Base-by-base conservation (phyloP, 2,113 vertebrate species). In the Crotalus tigris region DNA sequence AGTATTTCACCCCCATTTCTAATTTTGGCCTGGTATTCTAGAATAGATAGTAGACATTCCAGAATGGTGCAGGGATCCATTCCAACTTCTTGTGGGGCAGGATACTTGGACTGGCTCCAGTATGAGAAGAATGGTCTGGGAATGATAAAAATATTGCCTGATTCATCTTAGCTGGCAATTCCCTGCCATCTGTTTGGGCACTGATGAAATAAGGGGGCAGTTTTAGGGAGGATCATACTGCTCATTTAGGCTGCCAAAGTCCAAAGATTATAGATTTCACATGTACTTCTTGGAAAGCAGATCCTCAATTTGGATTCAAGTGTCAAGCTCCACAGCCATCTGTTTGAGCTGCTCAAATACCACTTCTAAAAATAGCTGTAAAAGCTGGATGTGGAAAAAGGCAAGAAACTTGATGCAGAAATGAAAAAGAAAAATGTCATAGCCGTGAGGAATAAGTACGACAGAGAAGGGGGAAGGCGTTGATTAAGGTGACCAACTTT, bases 311-410 rank as follows among this genome's bases (percentile, higher is more conserved):
- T 96, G 95, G 96, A 94, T 94, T 91, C 91, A 85, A 53, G 64
- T 61, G 55, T 89, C 64, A 95, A 88, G 69, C 95, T 95, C 24
- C 33, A 69, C 51, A 95, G 94, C 94, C 96, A 96, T 94, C 92
- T 87, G 87, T 94, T 96, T 93, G 90, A 95, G 94, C 96, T 95
- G 95, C 95, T 96, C 94, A 95, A 3, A 95, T 94, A 39, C 69
- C 33, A 21, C 57, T 51, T 94, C 95, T 97, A 96, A 97, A 97
- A 97, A 97, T 97, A 95, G 29, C 92, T 92, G 95, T 96, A 85
- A 97, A 97, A 97, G 95, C 94, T 95, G 69, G 49, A 89, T 93
- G 19, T 57, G 92, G 95, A 69, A 88, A 58, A 85, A 93, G 89
- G 93, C 93, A 96, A 96, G 95, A 96, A 93, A 86, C 69, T 81